Evolutionary conservation across 2,113 vertebrate species (phyloP), one percentile per base, ranked within the genome.

Genomic region (Scalopus aquaticus): DNA sequence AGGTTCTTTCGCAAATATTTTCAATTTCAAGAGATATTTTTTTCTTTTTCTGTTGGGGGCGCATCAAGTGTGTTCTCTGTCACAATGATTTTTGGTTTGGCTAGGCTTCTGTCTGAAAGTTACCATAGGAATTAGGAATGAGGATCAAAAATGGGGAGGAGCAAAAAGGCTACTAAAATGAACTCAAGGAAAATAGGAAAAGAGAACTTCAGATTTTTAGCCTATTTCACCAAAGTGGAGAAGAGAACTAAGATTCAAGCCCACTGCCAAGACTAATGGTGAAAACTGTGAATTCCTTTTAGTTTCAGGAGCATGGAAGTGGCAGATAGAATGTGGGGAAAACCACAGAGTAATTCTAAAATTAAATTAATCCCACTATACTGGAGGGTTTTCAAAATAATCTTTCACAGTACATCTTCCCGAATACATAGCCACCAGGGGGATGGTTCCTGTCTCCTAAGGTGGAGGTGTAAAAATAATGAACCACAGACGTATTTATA

Each of bases 111-210:
- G 35, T 44, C 73, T 84, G 56, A 56, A 86, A 89, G 20, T 30
- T 44, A 94, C 11, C 28, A 83, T 16, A 80, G 46, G 19, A 35
- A 5, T 26, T 6, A 79, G 26, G 60, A 70, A n/a, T 46, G 24
- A 69, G 28, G 9, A 60, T 13, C 12, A 49, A 80, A 60, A 81
- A 70, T 16, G 5, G 3, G 30, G 1, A 73, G 4, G 9, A 69
- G 17, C 16, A 39, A 58, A 93, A 84, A 54, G 70, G 10, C 46
- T 67, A 19, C 54, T 67, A 35, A 83, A 88, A 83, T 3, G 11
- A 80, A 56, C 32, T 84, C n/a, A 56, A 94, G 49, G 62, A 60
- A 82, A 95, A 90, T 28, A 58, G 6, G n/a, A 69, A 79, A 92
- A 62, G 15, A 54, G 15, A 79, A 78, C 76, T 72, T 82, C n/a